These are phyloP conservation scores for Calephelis perditalis DNA, from an alignment of 2,888 invertebrate species.

Conservation along the genomic window DNA sequence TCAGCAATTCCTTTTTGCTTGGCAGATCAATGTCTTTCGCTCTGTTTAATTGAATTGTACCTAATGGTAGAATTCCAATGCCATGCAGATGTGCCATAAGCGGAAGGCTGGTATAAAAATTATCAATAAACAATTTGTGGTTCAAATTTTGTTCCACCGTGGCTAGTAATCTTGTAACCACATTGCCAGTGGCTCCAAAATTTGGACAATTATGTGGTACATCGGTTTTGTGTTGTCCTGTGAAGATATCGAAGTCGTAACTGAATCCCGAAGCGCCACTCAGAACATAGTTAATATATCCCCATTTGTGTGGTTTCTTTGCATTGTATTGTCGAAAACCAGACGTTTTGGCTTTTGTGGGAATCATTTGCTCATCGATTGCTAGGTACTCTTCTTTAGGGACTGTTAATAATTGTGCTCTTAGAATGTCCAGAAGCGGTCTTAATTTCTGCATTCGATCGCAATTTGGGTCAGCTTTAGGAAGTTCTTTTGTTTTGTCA, in stretches of 20 bases:
- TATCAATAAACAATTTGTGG: constrained; percentile 39
- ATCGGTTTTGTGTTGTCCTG: constrained; percentile 35
- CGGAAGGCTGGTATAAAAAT: constrained; percentile 36
- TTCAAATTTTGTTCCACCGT: constrained; percentile 35
- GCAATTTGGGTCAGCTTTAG: constrained; percentile 21
- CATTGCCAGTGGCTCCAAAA: too few relatives aligned
- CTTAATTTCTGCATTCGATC: constrained; percentile 24
- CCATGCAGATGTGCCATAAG: constrained; percentile 27
- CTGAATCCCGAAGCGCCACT: constrained; percentile 30
- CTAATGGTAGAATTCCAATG: constrained; percentile 26
- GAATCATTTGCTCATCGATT: constrained; percentile 22
- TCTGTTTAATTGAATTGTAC: constrained; percentile 26
- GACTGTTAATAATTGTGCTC: constrained; percentile 20
- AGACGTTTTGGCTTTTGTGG: constrained; percentile 20
- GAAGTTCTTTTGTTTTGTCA: constrained; percentile 26
- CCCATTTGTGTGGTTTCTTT: constrained; percentile 41
- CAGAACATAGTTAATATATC: constrained; percentile 38
- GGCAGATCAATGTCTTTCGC: constrained; percentile 18
- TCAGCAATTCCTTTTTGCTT: too few relatives aligned
- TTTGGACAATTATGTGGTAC: constrained; percentile 21
- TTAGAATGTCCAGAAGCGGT: constrained; percentile 22
- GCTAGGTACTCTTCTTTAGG: constrained; percentile 23
- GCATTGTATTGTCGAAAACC: constrained; percentile 28
- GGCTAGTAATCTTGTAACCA: constrained; percentile 23
- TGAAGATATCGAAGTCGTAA: constrained; percentile 43